These are phyloP conservation scores for Anabacerthia variegaticeps DNA, from an alignment of 2,797 vertebrate genomes.

Conservation along the genomic window DNA sequence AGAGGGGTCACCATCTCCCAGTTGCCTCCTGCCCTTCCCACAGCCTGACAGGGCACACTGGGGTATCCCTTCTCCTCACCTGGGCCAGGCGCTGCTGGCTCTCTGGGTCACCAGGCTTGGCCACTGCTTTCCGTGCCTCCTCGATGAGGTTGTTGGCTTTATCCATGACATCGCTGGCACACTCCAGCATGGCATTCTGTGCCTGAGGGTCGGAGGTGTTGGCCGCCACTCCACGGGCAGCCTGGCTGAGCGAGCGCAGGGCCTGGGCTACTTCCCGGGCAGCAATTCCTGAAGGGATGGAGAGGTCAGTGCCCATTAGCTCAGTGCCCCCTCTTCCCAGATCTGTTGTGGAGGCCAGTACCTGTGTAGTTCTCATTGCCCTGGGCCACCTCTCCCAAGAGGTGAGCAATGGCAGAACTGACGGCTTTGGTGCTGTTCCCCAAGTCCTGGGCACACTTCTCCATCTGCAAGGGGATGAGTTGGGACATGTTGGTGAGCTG, in stretches of 20 bases:
- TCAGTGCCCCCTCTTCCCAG: background rate
- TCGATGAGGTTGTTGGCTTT: slow-evolving; percentile 94
- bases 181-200: slow-evolving; percentile 88
- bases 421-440: slow-evolving; percentile 96
- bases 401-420: slow-evolving; percentile 91
- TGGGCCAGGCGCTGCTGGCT: slow-evolving; percentile 94
- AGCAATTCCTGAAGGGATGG: slow-evolving; percentile 82
- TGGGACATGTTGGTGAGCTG: background rate
- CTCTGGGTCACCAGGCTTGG: slow-evolving; percentile 90
- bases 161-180: slow-evolving; percentile 90
- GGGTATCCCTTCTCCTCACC: slow-evolving; percentile 42
- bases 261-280: slow-evolving; percentile 94
- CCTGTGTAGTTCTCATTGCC: slow-evolving; percentile 98
- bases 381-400: slow-evolving; percentile 92
- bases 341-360: background rate
- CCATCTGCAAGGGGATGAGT: slow-evolving; percentile 78
- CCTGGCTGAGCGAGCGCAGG: slow-evolving; percentile 87
- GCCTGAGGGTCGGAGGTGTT: slow-evolving; percentile 81
- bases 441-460: slow-evolving; percentile 94
- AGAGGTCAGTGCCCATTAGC: background rate
- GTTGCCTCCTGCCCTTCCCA: background rate
- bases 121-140: slow-evolving; percentile 91
- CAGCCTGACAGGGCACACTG: rapidly evolving
- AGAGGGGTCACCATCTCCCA: background rate
- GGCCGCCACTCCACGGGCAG: slow-evolving; percentile 89